Base-by-base conservation (phyloP, 2,113 vertebrate species). In the Sylvilagus bachmani region DNA sequence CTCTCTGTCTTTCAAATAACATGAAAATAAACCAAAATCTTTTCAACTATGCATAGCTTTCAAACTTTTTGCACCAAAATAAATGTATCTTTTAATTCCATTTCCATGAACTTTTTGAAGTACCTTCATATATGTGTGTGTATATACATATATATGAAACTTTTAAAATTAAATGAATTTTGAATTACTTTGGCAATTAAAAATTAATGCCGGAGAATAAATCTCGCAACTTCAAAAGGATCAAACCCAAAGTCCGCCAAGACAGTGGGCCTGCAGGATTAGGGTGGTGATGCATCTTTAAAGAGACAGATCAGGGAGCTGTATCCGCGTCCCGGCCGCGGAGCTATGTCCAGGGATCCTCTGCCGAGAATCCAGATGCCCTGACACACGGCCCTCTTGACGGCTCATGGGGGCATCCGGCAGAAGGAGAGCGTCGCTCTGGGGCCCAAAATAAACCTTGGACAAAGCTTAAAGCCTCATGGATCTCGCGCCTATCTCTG, bases 101-200 rank as follows among this genome's bases (percentile, higher is more conserved):
- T 58, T 17, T 58, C 55, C 55, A 58, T 58, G 55, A 58, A 58
- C 19, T 58, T 58, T 58, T 58, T 58, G 10, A 58, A 58, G 55
- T 58, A 19, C 19, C 55, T 58, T 58, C 55, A 58, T 58, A 58
- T 13, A 19, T 58, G 55, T 17, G 19, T 58, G 2, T 25, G 19
- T n/a, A n/a, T 10, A 38, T 58, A 58, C 55, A 24, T 53, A 36
- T 55, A 33, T 67, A 53, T 64, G 75, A 67, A 67, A 77, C 36
- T 71, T 80, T 92, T 75, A 64, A 29, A 91, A 74, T 91, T 86
- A 86, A 79, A 58, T 44, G 71, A 73, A 93, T 83, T 90, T 64
- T 85, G 64, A 66, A 80, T 82, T 25, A 75, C 38, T 73, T 94
- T 92, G 71, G 5, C 79, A 90, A 74, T 94, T 79, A 88, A 95